Evolutionary conservation across 2,797 vertebrate species (phyloP).

Genomic region (Jordanella pulchra): DNA sequence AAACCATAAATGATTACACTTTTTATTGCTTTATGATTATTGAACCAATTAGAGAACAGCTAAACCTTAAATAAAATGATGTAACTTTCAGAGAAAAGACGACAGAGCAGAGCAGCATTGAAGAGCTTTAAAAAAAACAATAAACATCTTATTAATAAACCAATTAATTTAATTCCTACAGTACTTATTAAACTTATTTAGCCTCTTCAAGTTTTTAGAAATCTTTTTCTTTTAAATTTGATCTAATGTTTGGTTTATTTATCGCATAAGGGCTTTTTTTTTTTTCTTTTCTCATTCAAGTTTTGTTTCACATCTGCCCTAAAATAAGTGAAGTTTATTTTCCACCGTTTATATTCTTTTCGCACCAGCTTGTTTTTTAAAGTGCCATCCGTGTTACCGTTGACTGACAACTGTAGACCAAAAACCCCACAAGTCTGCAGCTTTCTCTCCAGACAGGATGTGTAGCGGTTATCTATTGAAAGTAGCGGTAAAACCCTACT

Average conservation of each 20-base stretch:
- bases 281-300: background rate
- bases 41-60: background rate
- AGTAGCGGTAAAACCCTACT: conserved; percentile 75
- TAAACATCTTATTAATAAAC: conserved; percentile 8
- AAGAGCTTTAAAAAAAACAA: background rate
- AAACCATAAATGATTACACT: background rate
- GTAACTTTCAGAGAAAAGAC: background rate
- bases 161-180: background rate
- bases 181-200: background rate
- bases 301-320: background rate
- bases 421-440: conserved; percentile 75
- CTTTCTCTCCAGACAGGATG: conserved; percentile 80
- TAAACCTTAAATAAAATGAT: background rate
- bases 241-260: no score
- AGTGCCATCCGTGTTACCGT: conserved; percentile 53
- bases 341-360: conserved; percentile 2
- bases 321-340: background rate
- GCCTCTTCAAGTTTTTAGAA: background rate
- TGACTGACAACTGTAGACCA: conserved; percentile 69
- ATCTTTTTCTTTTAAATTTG: background rate
- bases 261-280: no score
- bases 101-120: background rate
- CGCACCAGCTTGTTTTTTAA: conserved; percentile 44
- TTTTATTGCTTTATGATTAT: background rate
- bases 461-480: conserved; percentile 77